phyloP scores from a whole-genome alignment of 2,797 vertebrate species.

The Eulemur albifrons region DNA sequence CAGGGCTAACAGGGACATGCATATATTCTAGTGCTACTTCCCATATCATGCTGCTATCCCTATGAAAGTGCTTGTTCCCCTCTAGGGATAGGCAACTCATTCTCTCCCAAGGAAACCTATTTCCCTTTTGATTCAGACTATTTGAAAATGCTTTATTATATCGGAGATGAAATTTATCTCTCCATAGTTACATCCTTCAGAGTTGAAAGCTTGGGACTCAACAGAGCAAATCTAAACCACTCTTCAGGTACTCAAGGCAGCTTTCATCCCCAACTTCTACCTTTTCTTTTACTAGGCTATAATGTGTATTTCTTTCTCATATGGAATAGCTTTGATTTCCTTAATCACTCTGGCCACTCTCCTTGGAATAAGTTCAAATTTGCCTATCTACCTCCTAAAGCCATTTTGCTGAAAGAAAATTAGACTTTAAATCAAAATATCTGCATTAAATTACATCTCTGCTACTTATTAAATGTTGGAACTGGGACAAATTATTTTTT shows the following conservation, averaged over 20 bases:
- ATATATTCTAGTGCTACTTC: not conserved
- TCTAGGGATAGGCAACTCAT: not conserved
- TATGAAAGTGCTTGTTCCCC: not conserved
- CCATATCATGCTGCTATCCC: not conserved
- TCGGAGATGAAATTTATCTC: not conserved
- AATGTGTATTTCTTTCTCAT: not conserved
- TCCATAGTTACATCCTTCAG: slow-evolving; percentile 5
- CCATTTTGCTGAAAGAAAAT: not conserved
- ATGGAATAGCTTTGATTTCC: not conserved
- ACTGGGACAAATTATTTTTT: not conserved
- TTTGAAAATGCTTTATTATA: slow-evolving; percentile 11
- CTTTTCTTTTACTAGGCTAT: not conserved
- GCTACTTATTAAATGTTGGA: not conserved
- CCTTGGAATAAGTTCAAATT: not conserved
- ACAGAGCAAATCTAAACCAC: not conserved
- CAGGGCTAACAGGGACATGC: not conserved
- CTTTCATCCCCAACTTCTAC: not conserved
- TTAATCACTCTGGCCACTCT: not conserved
- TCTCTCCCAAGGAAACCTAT: not conserved
- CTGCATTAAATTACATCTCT: not conserved
- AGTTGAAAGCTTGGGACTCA: not conserved
- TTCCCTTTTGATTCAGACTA: slow-evolving; percentile 5
- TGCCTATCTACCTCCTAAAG: not conserved
- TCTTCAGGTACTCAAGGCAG: not conserved
- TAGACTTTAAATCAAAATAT: slow-evolving; percentile 25